Evolutionary conservation across 1,140 invertebrate species (phyloP), one percentile per base, ranked within the genome.

Genomic region (Solen grandis): DNA sequence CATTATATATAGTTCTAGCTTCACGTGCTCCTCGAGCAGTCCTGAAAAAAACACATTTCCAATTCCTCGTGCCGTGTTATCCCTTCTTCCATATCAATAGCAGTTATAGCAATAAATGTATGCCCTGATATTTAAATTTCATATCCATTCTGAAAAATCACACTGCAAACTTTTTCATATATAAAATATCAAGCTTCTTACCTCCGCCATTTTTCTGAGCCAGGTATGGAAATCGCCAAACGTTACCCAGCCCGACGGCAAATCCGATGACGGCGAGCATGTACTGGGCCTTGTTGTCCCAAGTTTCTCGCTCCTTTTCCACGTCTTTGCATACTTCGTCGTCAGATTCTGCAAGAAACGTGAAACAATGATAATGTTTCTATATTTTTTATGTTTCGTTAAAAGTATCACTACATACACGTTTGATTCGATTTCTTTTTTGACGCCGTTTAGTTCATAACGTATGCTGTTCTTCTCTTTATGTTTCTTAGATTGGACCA

Each of bases 181-280:
- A n/a, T n/a, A n/a, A n/a, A n/a, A n/a, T n/a, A n/a, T n/a, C n/a
- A n/a, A 14, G 14, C 4, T 29, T 13, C 80, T 65, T 79, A 92
- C 97, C 97, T 92, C 97, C 97, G 54, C 97, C 97, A 92, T 98
- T 98, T 92, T 97, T 96, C 92, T 98, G 97, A 90, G 96, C 97
- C 65, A 98, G 92, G 89, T 97, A 98, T 13, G 97, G 97, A 93
- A 98, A 99, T 86, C 97, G 94, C 97, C 97, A 98, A 62, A 98
- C 97, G 90, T 97, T 97, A 31, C 97, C 97, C 31, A 98, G 94
- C 0, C 93, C 93, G 0, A 93, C 93, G 13, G 92, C 92, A 69
- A 88, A 90, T 5, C 91, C 90, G 22, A 93, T 87, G 5, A 92
- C 86, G 1, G 93, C 93, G 8, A 93, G 80, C 22, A 93, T 86